Percentiles rank a stretch among this genome's conserved stretches.
These are phyloP conservation scores for Lethrus apterus DNA, from an alignment of 1,140 invertebrate species.

Conservation along the genomic window DNA sequence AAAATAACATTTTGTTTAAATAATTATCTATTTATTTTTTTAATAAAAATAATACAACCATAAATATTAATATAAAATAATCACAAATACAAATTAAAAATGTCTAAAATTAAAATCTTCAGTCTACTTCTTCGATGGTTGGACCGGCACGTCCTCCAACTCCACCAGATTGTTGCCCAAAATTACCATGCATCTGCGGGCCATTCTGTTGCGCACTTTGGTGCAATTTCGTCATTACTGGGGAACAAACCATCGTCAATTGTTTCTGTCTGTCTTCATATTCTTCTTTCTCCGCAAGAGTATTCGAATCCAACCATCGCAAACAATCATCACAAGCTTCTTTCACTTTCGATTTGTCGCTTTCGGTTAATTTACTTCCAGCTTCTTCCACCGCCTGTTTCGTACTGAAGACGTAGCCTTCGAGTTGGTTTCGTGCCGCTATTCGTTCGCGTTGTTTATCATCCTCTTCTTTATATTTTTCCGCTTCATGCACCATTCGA, in stretches of 20 bases:
- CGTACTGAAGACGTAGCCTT: slow-evolving; percentile 65
- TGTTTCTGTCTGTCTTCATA: slow-evolving; percentile 34
- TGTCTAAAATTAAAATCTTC: too few species aligned
- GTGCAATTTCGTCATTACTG: slow-evolving; percentile 45
- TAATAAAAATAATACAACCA: too few species aligned
- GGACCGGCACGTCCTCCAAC: background rate
- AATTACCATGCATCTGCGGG: background rate
- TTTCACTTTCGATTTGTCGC: slow-evolving; percentile 1
- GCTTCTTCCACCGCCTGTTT: background rate
- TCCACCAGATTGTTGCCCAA: background rate
- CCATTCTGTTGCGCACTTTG: slow-evolving; percentile 13
- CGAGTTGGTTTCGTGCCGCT: slow-evolving; percentile 50
- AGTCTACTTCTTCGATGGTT: slow-evolving; percentile 7
- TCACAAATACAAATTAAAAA: too few species aligned
- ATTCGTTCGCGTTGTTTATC: slow-evolving; percentile 61
- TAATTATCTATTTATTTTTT: too few species aligned
- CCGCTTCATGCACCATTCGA: slow-evolving; percentile 64
- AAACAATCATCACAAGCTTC: slow-evolving; percentile 42
- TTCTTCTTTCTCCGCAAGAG: slow-evolving; percentile 37
- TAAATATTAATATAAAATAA: too few species aligned
- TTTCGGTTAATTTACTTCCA: background rate
- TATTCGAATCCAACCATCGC: slow-evolving; percentile 48
- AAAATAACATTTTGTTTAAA: too few species aligned
- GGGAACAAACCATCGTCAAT: slow-evolving; percentile 40
- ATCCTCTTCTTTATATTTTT: slow-evolving; percentile 60